A percentile compares a stretch with the other conserved stretches of the same genome.
These are phyloP conservation scores for Phenganax marumi DNA, from an alignment of 92 coral and sea anemone genomes.

Conservation along the genomic window DNA sequence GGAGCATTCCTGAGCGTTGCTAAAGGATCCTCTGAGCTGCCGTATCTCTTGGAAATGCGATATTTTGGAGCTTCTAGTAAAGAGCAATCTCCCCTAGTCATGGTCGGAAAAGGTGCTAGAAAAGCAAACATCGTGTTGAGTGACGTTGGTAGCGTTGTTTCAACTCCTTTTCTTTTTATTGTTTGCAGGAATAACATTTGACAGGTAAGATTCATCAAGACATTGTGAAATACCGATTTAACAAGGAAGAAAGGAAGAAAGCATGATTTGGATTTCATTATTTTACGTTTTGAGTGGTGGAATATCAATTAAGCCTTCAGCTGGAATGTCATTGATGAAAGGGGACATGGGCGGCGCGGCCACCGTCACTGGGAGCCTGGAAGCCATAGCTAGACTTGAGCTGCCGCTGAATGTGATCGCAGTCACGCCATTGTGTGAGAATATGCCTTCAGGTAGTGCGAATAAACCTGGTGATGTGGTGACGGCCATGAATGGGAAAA, in stretches of 20 bases:
- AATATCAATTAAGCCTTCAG: conserved; percentile 83
- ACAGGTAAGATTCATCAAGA: conserved; percentile 58
- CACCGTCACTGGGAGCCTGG: conserved; percentile 78
- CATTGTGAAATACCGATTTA: not conserved
- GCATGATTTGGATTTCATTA: not conserved
- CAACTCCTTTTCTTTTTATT: conserved; percentile 8
- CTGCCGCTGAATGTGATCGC: conserved; percentile 88
- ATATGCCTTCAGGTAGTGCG: conserved; percentile 87
- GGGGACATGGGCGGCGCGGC: conserved; percentile 99
- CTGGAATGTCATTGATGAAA: conserved; percentile 79
- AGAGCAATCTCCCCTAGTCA: conserved; percentile 66
- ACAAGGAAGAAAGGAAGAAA: not conserved
- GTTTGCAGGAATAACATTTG: conserved; percentile 85
- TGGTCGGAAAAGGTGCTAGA: conserved; percentile 82
- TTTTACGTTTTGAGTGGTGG: conserved; percentile 70
- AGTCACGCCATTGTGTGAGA: conserved; percentile 83
- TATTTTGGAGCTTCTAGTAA: conserved; percentile 69
- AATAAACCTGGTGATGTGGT: conserved; percentile 93
- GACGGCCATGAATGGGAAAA: conserved; percentile 85
- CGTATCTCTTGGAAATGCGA: conserved; percentile 75
- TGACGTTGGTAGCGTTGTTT: not conserved
- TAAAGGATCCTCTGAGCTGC: conserved; percentile 74
- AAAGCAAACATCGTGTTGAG: not conserved
- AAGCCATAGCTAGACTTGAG: conserved; percentile 75
- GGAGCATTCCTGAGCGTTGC: conserved; percentile 87